These are phyloP conservation scores for Thermophis baileyi DNA, from an alignment of 2,113 vertebrate genomes.

Conservation along the genomic window DNA sequence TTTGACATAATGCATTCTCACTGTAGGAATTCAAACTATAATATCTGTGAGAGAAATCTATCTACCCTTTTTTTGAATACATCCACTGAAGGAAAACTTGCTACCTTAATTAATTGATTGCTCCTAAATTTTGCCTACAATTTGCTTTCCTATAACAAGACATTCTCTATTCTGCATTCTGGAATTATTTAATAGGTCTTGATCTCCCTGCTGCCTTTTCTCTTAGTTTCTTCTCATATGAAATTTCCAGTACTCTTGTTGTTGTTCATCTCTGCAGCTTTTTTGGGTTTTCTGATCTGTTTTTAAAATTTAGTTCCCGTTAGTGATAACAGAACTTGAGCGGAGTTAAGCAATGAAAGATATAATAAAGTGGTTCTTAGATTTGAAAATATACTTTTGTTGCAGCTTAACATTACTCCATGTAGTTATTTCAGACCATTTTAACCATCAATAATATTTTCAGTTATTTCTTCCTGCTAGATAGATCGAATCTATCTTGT, in stretches of 20 bases:
- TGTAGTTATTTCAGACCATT: not conserved
- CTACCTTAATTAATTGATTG: not conserved
- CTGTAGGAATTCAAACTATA: not conserved
- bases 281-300: not conserved
- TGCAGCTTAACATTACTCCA: not conserved
- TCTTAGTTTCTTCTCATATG: not conserved
- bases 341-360: not conserved
- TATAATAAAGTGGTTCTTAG: not conserved
- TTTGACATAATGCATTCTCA: not conserved
- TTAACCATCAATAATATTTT: not conserved
- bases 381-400: not conserved
- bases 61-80: not conserved
- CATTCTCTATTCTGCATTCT: not conserved
- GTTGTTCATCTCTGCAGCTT: not conserved
- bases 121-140: not conserved
- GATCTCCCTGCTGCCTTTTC: not conserved
- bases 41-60: not conserved
- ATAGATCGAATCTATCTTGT: not conserved
- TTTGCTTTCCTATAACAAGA: not conserved
- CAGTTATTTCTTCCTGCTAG: not conserved
- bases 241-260: not conserved
- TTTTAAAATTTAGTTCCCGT: not conserved
- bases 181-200: not conserved
- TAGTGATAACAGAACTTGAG: not conserved
- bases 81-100: not conserved